Evolutionary conservation across 1,140 invertebrate species (phyloP), one percentile per base, ranked within the genome.

Genomic region (Dendroctonus valens): DNA sequence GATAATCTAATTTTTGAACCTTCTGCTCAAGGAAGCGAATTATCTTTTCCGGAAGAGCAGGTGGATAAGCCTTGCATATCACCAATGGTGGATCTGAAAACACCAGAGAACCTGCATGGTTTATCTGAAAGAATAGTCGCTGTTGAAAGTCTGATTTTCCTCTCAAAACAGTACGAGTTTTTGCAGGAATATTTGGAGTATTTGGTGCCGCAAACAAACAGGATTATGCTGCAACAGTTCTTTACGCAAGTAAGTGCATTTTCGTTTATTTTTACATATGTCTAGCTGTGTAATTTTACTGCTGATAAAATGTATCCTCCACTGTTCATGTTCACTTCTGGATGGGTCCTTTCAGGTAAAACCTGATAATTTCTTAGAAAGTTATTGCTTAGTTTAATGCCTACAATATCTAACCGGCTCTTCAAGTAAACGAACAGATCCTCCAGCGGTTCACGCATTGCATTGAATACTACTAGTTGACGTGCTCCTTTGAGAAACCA

Each of bases 301-400:
- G 88, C 91, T 57, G 83, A 85, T 52, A 94, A 78, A 50, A 94
- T 74, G 78, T 86, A 94, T 7, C 92, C 92, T 63, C 91, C 87
- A 44, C 81, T 84, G 50, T 74, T 90, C 83, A 91, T 93, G 67
- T 84, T 85, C 14, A 93, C 88, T 74, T 89, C 84, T 6, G 93
- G 92, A 84, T 94, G 91, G 12, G 92, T 94, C 74, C 92, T 83
- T 67, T 91, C 86, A 0, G 89, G 86, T 58, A 94, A 79, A 46
- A 97, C 88, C 84, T 98, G 96, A 83, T 96, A 96, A 55, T 88
- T 87, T 70, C 95, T 83, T 73, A 94, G 80, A 86, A 94, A 97
- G 72, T 91, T 94, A 52, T 92, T 91, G 44, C 89, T 88, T 2
- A 98, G 75, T 77, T 85, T 87, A 38, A 97, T 74, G 74, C 87